phyloP scores from a whole-genome alignment of 2,113 vertebrate genomes.

The Casuarius casuarius region DNA sequence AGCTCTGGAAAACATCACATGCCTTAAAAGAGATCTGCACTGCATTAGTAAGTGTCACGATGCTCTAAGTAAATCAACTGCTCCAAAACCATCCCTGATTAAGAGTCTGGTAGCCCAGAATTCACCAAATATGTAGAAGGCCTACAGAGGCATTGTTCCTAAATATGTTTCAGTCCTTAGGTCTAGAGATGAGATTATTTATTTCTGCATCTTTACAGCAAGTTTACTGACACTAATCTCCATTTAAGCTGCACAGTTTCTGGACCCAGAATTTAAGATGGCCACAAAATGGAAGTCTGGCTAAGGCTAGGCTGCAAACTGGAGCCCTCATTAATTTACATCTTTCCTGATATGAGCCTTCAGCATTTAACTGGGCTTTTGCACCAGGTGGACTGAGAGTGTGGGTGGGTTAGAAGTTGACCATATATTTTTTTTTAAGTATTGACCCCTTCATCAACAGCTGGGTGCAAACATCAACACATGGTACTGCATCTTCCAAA shows the following conservation, averaged over 20 bases:
- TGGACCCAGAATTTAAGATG: not conserved
- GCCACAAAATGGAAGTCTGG: not conserved
- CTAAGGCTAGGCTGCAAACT: not conserved
- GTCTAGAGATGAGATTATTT: not conserved
- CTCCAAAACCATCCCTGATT: not conserved
- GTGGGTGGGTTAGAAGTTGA: not conserved
- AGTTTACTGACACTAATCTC: not conserved
- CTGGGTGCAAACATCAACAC: not conserved
- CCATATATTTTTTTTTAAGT: not conserved
- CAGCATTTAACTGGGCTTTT: not conserved
- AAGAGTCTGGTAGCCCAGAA: not conserved
- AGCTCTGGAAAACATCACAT: constrained; percentile 21
- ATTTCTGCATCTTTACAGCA: not conserved
- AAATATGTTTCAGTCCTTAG: not conserved
- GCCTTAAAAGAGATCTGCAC: constrained; percentile 1
- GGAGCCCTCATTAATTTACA: not conserved
- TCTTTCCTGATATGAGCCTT: not conserved
- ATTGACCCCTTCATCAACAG: not conserved
- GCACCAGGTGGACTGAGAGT: not conserved
- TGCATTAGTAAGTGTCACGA: not conserved
- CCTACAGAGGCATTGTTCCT: not conserved
- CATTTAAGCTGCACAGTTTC: not conserved
- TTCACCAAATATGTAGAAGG: constrained; percentile 11
- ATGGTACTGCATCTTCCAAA: not conserved
- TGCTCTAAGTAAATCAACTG: not conserved